phyloP scores from a whole-genome alignment of 2,797 vertebrate species.

The Sternarchorhynchus goeldii region DNA sequence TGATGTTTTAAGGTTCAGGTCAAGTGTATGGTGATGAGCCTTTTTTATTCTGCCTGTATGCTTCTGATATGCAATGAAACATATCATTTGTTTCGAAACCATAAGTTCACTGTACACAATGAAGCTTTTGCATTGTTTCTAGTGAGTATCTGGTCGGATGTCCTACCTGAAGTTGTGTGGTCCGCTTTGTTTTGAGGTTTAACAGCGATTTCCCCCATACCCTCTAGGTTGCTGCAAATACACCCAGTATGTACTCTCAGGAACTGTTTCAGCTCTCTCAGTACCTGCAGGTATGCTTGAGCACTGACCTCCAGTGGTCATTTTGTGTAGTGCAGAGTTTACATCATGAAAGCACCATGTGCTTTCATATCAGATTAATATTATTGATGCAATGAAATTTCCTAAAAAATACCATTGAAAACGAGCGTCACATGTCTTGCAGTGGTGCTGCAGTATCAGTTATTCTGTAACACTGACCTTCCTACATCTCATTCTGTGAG shows the following conservation, averaged over 20 bases:
- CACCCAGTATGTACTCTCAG: constrained; percentile 99
- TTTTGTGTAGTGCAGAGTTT: constrained; percentile 8
- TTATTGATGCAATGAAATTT: neutral
- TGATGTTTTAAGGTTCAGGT: too few species aligned
- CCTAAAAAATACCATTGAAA: neutral
- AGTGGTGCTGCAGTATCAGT: neutral
- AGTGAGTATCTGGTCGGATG: neutral
- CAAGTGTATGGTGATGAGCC: too few species aligned
- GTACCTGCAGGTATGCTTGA: constrained; percentile 92
- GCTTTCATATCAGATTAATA: neutral
- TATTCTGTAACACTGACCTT: too few species aligned
- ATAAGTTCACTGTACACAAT: neutral
- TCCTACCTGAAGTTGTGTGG: neutral
- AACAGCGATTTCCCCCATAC: constrained; percentile 36
- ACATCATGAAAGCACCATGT: neutral
- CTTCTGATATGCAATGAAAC: too few species aligned
- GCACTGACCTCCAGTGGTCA: constrained; percentile 66
- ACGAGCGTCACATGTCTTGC: neutral
- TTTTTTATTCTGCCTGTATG: too few species aligned
- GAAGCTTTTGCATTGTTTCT: neutral
- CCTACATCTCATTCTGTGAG: constrained; percentile 4
- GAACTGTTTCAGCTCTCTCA: constrained; percentile 99
- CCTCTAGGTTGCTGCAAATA: constrained; percentile 93
- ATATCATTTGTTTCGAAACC: too few species aligned
- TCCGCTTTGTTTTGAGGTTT: constrained; percentile 11